Conservation (phyloP, 2,888 invertebrate species). For the Campopleginae sp. region DNA sequence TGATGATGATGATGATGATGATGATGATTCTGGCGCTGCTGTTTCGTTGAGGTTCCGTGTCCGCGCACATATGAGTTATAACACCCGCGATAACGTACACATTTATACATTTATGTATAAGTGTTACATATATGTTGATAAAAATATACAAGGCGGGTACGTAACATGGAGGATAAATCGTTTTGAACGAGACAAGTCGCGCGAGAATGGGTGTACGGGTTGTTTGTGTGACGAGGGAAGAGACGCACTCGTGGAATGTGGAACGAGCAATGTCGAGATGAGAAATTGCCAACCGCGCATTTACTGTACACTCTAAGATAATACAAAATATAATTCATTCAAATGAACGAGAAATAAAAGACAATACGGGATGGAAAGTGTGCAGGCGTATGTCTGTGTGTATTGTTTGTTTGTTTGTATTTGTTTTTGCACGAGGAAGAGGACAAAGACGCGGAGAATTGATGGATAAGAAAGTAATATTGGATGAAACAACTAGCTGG, state of each 20-base stretch:
- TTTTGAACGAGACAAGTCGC: slow-evolving; percentile 63
- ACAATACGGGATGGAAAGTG: background rate
- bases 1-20: slow-evolving; percentile 43
- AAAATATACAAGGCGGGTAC: background rate
- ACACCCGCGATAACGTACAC: slow-evolving; percentile 11
- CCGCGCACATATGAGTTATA: slow-evolving; percentile 18
- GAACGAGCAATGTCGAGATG: slow-evolving; percentile 46
- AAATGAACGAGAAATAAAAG: background rate
- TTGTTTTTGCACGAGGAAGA: background rate
- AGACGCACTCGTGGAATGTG: slow-evolving; percentile 43
- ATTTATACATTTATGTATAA: background rate
- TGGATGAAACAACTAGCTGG: slow-evolving; percentile 76
- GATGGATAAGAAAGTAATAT: slow-evolving; percentile 9
- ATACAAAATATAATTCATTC: slow-evolving; percentile 20
- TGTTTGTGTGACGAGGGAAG: slow-evolving; percentile 32
- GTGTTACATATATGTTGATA: slow-evolving; percentile 1
- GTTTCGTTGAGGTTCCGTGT: slow-evolving; percentile 49
- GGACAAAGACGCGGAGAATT: slow-evolving; percentile 24
- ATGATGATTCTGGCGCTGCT: slow-evolving; percentile 45
- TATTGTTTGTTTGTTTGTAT: background rate
- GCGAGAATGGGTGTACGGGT: slow-evolving; percentile 30
- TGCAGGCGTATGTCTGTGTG: background rate
- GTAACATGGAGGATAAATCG: slow-evolving; percentile 46
- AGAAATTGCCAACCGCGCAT: slow-evolving; percentile 41
- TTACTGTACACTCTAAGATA: slow-evolving; percentile 33